These are phyloP conservation scores for Leptarthrus brevirostris DNA, from an alignment of 2,888 invertebrate genomes.

Conservation along the genomic window DNA sequence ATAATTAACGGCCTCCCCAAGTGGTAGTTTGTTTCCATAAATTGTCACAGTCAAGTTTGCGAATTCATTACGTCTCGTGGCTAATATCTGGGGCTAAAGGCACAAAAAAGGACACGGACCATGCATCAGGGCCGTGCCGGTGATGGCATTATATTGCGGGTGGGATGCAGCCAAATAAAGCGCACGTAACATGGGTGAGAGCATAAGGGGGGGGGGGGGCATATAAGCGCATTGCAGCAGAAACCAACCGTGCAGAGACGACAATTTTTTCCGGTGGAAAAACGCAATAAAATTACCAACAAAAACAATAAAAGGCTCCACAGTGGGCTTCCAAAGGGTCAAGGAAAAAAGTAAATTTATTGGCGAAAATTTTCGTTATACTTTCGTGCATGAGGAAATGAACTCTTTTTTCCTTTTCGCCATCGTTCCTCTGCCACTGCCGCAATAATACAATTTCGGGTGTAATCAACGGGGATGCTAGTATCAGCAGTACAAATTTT, in stretches of 20 bases:
- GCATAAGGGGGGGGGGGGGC: constrained; percentile 13
- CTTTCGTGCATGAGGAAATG: constrained; percentile 26
- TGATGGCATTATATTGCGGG: constrained; percentile 45
- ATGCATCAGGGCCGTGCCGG: neutral
- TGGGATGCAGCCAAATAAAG: constrained; percentile 49
- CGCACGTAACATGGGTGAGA: constrained; percentile 19
- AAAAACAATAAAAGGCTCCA: constrained; percentile 49
- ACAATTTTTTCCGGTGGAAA: constrained; percentile 49
- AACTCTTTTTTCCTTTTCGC: constrained; percentile 6
- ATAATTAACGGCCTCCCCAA: constrained; percentile 63
- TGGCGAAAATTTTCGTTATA: constrained; percentile 57
- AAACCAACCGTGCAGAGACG: constrained; percentile 63
- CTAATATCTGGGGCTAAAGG: constrained; percentile 26
- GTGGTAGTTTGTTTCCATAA: constrained; percentile 44
- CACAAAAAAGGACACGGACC: neutral
- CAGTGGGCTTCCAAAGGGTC: constrained; percentile 43
- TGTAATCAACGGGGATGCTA: constrained; percentile 39
- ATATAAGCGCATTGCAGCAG: constrained; percentile 68
- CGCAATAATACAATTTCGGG: constrained; percentile 44
- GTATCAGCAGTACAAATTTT: constrained; percentile 13
- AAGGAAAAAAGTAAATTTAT: constrained; percentile 56
- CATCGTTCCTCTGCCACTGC: neutral
- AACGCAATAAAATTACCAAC: constrained; percentile 50
- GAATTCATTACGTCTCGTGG: constrained; percentile 40
- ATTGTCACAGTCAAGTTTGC: constrained; percentile 40